A percentile compares a stretch with the other conserved stretches of the same genome.
Conservation (phyloP, 2,113 vertebrate species). For the Raja brachyura region DNA sequence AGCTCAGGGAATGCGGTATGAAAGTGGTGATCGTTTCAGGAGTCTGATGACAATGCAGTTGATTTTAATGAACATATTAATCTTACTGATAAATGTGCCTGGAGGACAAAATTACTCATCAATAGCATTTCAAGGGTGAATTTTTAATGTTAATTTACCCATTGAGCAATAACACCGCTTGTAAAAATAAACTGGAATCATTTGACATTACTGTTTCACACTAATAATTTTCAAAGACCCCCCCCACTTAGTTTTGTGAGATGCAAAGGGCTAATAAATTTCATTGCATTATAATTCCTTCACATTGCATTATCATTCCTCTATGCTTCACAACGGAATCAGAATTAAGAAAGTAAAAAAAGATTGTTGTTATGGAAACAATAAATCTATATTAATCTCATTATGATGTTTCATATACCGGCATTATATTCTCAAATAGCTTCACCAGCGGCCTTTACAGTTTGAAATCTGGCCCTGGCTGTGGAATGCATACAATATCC, state of each 20-base stretch:
- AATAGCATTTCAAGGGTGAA: background rate
- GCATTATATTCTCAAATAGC: background rate
- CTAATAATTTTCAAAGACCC: background rate
- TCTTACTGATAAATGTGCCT: background rate
- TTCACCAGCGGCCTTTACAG: background rate
- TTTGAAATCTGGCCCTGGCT: background rate
- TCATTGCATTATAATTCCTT: background rate
- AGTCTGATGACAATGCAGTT: background rate
- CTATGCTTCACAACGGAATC: background rate
- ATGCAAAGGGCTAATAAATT: background rate
- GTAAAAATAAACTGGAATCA: background rate
- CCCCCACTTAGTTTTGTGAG: background rate
- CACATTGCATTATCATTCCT: too few species aligned
- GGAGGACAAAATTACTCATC: background rate
- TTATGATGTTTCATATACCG: background rate
- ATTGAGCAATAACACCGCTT: background rate
- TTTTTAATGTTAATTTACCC: background rate
- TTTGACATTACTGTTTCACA: background rate
- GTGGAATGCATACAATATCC: background rate
- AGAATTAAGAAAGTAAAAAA: constrained; percentile 5
- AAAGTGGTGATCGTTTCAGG: too few species aligned
- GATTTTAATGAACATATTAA: background rate
- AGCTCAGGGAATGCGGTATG: too few species aligned
- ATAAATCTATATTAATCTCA: background rate
- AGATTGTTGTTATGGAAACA: background rate